phyloP scores from a whole-genome alignment of 2,888 invertebrate genomes.

The Drosophila multiciliata region DNA sequence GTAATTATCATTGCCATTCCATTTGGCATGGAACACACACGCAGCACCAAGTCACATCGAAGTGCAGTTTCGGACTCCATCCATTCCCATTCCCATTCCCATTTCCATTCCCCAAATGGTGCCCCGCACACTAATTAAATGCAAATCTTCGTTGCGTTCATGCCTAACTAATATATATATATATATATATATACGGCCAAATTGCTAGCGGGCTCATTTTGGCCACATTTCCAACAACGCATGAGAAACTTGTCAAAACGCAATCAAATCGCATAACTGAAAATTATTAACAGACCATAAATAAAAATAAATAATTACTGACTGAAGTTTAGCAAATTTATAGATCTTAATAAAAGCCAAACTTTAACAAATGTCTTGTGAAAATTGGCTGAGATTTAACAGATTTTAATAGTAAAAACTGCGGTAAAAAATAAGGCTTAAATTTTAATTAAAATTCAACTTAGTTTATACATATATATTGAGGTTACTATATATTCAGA shows the following conservation, averaged over 20 bases:
- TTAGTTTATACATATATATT: too few relatives aligned
- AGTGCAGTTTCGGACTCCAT: constrained; percentile 49
- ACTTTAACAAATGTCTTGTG: too few relatives aligned
- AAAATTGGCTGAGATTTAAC: neutral
- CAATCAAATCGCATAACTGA: constrained; percentile 33
- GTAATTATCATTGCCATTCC: constrained; percentile 81
- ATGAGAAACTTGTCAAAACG: constrained; percentile 61
- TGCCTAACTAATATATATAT: constrained; percentile 70
- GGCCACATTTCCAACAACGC: constrained; percentile 66
- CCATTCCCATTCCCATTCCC: constrained; percentile 1
- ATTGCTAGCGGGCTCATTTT: constrained; percentile 70
- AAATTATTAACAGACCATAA: constrained; percentile 50
- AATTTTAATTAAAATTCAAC: too few relatives aligned
- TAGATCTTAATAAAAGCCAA: neutral
- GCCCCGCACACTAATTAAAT: constrained; percentile 68
- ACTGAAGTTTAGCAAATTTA: neutral
- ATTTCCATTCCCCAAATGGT: neutral
- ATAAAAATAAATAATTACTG: constrained; percentile 4
- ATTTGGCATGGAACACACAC: constrained; percentile 80
- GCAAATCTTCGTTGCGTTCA: constrained; percentile 70
- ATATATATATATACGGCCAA: constrained; percentile 21
- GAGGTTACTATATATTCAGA: too few relatives aligned
- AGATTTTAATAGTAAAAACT: neutral
- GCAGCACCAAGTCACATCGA: constrained; percentile 48
- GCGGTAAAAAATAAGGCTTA: neutral